Conservation (phyloP, 2,797 vertebrate species). For the Chelon auratus region DNA sequence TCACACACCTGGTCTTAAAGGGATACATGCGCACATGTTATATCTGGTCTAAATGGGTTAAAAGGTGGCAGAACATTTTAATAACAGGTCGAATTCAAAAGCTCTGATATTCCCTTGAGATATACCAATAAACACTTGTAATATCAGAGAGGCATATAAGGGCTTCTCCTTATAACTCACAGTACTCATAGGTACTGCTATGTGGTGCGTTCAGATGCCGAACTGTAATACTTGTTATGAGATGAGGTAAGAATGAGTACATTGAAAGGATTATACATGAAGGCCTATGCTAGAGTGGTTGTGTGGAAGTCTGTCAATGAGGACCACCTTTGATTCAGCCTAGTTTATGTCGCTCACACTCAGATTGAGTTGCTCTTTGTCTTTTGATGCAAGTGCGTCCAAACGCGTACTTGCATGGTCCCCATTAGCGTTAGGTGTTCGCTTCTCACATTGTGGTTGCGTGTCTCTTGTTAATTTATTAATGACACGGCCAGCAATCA, state of each 20-base stretch:
- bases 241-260: conserved; percentile 45
- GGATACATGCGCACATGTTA: no score
- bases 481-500: background rate
- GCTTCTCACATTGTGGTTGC: background rate
- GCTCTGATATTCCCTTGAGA: background rate
- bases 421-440: background rate
- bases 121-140: background rate
- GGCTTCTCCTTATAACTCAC: background rate
- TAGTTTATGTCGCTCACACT: background rate
- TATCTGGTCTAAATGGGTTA: no score
- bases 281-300: background rate
- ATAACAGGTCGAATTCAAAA: background rate
- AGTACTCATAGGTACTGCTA: no score
- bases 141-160: background rate
- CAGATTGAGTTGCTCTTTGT: conserved; percentile 5
- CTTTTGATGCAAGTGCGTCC: background rate
- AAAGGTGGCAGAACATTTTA: no score
- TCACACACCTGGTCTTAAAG: no score
- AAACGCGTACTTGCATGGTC: background rate
- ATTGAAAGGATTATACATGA: conserved; percentile 8
- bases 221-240: conserved; percentile 4
- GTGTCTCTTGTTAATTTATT: background rate
- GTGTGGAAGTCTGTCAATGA: conserved; percentile 57
- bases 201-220: no score
- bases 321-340: no score